Conservation (phyloP, 2,888 invertebrate species). For the Drosophila atripex region DNA sequence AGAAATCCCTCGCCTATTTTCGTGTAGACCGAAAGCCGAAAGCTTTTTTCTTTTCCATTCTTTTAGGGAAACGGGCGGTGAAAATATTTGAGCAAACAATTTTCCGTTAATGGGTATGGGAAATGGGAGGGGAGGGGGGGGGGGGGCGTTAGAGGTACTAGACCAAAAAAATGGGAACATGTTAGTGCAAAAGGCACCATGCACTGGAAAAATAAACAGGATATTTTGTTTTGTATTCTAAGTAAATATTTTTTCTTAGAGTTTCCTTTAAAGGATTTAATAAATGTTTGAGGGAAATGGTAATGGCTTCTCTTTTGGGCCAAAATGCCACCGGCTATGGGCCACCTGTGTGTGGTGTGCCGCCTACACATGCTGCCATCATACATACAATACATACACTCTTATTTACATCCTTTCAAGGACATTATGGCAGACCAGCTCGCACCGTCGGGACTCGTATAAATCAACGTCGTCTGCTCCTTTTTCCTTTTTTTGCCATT, state of each 20-base stretch:
- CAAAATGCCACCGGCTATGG: conserved; percentile 61
- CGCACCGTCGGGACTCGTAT: conserved; percentile 32
- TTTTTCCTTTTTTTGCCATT: conserved; percentile 41
- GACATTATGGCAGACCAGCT: conserved; percentile 53
- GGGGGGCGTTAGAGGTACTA: too few relatives aligned
- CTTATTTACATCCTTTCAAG: conserved; percentile 56
- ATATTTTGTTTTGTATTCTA: neutral
- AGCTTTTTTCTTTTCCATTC: conserved; percentile 18
- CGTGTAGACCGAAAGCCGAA: conserved; percentile 24
- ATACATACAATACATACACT: conserved; percentile 2
- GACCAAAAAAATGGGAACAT: conserved; percentile 5
- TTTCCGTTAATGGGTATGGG: conserved; percentile 26
- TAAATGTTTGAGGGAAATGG: conserved; percentile 17
- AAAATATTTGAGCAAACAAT: conserved; percentile 46
- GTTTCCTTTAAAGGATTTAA: neutral
- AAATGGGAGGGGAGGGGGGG: conserved; percentile 1
- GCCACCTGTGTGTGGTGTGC: conserved; percentile 67
- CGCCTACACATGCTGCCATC: conserved; percentile 8
- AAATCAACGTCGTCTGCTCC: conserved; percentile 65
- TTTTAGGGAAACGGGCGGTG: conserved; percentile 19
- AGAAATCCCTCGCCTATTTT: conserved; percentile 15
- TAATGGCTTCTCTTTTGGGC: conserved; percentile 18
- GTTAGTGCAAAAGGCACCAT: neutral
- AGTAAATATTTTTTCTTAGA: neutral
- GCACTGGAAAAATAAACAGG: neutral